Base-by-base conservation (phyloP, 2,113 vertebrate species). In the Genyomyrus donnyi region DNA sequence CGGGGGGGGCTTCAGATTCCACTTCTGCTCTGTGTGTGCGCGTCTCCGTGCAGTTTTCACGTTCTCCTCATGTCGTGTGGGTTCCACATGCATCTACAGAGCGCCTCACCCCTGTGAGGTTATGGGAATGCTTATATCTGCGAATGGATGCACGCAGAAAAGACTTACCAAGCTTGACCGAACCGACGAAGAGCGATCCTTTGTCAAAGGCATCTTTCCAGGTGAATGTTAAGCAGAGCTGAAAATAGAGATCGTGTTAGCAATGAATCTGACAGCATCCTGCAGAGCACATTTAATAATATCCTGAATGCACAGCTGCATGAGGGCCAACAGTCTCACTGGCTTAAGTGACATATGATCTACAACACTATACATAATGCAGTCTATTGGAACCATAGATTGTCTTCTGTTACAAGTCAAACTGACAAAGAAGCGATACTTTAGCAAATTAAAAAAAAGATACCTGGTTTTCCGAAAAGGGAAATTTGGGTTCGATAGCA, bases 161-260 rank as follows among this genome's bases (percentile, higher is more conserved):
- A 66, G 88, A 94, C 97, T 95, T 96, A 99, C 98, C 97, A 87
- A 99, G 91, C 93, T 99, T 99, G 93, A 98, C 98, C 42, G 98
- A 99, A 91, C 98, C 98, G 88, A 98, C 98, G 92, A 99, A 99
- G 86, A 99, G 96, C 0, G 98, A 99, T 91, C 98, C 98, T 97
- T 99, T 99, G 94, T 99, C 98, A 94, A 99, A 99, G 90, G 98
- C 98, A 96, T 99, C 98, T 93, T 99, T 99, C 98, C 98, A 99
- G 0, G 98, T 99, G 94, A 99, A 99, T 21, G 98, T 99, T 93
- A 99, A 94, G 93, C 98, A 99, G 92, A 99, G 95, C 98, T 99
- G 93, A 93, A 92, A 92, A 91, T 88, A 92, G 17, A 94, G 66
- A 42, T 39, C 2, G 74, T 42, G 35, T 80, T 17, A 48, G 45